Percentiles rank a stretch among this genome's conserved stretches.
Conservation (phyloP, 2,888 invertebrate genomes). For the Leucophora obtusa region DNA sequence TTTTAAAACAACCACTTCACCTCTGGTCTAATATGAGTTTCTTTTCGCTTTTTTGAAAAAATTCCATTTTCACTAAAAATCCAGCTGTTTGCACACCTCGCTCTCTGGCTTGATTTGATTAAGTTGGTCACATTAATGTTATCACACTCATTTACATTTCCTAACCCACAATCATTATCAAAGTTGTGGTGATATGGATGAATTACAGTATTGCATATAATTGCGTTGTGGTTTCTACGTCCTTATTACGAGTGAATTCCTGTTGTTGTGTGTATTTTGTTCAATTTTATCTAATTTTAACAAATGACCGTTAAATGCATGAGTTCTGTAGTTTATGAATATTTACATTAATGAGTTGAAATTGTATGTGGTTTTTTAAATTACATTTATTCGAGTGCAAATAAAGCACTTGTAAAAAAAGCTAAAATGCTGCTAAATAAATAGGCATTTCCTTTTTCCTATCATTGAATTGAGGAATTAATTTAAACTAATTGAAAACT, state of each 20-base stretch:
- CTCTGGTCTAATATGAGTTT: too few relatives aligned
- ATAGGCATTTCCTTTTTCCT: too few relatives aligned
- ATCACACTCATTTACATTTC: neutral
- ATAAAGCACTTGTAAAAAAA: neutral
- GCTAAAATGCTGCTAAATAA: too few relatives aligned
- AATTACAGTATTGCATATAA: slow-evolving; percentile 31
- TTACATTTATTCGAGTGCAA: neutral
- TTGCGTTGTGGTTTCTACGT: slow-evolving; percentile 39
- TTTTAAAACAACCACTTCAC: too few relatives aligned
- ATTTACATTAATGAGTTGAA: slow-evolving; percentile 4
- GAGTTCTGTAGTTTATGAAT: slow-evolving; percentile 22
- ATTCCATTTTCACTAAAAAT: too few relatives aligned
- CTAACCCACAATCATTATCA: slow-evolving; percentile 12
- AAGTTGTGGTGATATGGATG: slow-evolving; percentile 24
- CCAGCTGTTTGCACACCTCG: too few relatives aligned
- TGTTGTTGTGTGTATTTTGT: slow-evolving; percentile 13
- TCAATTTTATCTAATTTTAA: slow-evolving; percentile 44
- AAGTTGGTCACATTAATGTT: neutral
- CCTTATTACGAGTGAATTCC: slow-evolving; percentile 29
- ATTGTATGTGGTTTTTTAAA: neutral
- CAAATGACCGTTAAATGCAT: slow-evolving; percentile 44
- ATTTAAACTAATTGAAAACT: too few relatives aligned
- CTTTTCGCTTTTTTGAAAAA: too few relatives aligned
- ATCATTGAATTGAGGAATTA: too few relatives aligned
- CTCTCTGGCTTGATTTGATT: neutral